Conservation (phyloP, 2,113 vertebrate genomes). For the Phoxinus phoxinus region DNA sequence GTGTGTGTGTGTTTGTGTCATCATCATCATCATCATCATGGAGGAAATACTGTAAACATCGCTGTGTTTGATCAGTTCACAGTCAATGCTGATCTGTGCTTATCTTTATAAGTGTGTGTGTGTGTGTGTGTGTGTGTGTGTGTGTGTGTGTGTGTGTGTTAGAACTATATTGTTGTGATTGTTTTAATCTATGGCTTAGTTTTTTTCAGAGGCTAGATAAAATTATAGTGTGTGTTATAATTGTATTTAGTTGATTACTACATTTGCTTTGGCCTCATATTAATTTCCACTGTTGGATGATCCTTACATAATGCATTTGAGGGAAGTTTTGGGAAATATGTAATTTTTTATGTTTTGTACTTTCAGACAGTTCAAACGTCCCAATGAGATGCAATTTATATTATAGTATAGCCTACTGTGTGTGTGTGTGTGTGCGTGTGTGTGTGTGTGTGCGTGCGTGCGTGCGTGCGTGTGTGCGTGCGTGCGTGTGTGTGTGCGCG, state of each 20-base stretch:
- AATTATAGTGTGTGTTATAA: too few species aligned
- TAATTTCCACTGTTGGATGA: background rate
- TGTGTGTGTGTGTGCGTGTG: too few species aligned
- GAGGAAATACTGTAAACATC: background rate
- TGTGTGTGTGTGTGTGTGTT: background rate
- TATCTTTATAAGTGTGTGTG: too few species aligned
- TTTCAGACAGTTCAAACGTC: background rate
- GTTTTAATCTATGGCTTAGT: background rate
- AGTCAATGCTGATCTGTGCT: background rate
- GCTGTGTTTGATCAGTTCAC: background rate
- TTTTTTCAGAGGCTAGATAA: too few species aligned
- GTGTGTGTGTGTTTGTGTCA: too few species aligned
- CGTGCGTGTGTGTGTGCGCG: too few species aligned
- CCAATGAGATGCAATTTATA: too few species aligned
- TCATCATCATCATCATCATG: too few species aligned
- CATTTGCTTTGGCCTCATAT: background rate
- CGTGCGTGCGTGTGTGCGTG: too few species aligned
- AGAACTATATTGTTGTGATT: background rate
- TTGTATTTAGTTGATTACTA: too few species aligned
- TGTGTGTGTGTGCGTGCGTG: too few species aligned
- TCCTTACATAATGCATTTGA: background rate
- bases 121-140: background rate
- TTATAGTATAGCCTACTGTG: too few species aligned
- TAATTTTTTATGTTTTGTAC: background rate
- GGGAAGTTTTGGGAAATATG: background rate